Conservation (phyloP, 37 sponge, comb jelly and placozoan genomes). For the Ephydatia muelleri region DNA sequence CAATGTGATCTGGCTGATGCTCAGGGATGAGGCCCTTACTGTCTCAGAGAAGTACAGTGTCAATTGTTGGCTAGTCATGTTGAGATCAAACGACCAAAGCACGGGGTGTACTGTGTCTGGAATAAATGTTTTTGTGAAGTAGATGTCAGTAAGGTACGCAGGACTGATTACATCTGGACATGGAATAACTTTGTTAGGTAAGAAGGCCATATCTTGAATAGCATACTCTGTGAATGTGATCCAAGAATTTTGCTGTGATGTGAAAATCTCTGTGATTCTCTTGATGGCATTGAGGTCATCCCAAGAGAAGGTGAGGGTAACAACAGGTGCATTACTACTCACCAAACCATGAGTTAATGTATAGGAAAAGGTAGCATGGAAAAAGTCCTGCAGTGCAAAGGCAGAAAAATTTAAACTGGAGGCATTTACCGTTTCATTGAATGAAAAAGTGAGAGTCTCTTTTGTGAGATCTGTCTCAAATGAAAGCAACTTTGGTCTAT, state of each 20-base stretch:
- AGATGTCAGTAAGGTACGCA: conserved; percentile 50
- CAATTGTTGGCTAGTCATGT: conserved; percentile 68
- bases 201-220: conserved; percentile 84
- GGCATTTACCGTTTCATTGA: conserved; percentile 89
- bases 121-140: conserved; percentile 57
- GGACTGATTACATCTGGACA: conserved; percentile 24
- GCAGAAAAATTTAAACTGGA: conserved; percentile 80
- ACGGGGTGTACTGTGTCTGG: conserved; percentile 71
- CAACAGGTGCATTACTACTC: conserved; percentile 63
- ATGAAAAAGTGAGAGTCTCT: conserved; percentile 71
- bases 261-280: conserved; percentile 77
- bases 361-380: conserved; percentile 67
- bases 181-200: conserved; percentile 70
- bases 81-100: conserved; percentile 79
- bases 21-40: conserved; percentile 64
- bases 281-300: conserved; percentile 89
- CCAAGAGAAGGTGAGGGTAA: conserved; percentile 65
- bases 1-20: conserved; percentile 66
- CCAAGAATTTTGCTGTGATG: conserved; percentile 76
- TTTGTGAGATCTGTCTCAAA: conserved; percentile 78
- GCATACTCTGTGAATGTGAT: conserved; percentile 76
- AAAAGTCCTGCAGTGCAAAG: conserved; percentile 93
- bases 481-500: conserved; percentile 62
- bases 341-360: conserved; percentile 70
- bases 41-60: conserved; percentile 90